A percentile compares a stretch with the other conserved stretches of the same genome.
These are phyloP conservation scores for Ochropleura plecta DNA, from an alignment of 2,888 invertebrate genomes.

Conservation along the genomic window DNA sequence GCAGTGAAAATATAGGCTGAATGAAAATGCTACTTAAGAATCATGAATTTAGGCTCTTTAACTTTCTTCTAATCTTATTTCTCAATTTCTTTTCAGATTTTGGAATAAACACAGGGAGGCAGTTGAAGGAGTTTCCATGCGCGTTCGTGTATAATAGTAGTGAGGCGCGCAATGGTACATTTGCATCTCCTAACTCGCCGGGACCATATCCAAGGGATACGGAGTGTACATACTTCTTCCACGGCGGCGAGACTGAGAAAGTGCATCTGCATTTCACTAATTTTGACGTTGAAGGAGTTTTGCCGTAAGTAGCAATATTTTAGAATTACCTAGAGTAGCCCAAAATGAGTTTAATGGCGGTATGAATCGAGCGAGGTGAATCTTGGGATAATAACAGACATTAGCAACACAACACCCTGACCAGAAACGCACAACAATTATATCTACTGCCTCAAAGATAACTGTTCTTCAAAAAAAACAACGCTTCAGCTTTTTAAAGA, in stretches of 20 bases:
- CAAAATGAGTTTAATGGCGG: neutral
- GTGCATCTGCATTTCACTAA: conserved; percentile 96
- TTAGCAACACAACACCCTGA: too few species aligned
- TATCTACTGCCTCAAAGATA: too few species aligned
- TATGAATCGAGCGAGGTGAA: neutral
- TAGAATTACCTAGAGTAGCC: neutral
- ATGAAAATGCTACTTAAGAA: too few species aligned
- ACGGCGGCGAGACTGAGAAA: conserved; percentile 94
- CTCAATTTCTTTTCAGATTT: conserved; percentile 92
- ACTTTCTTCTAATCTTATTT: neutral
- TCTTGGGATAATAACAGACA: too few species aligned
- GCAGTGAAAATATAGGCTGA: too few species aligned
- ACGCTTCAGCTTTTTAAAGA: too few species aligned
- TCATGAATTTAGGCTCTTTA: too few species aligned
- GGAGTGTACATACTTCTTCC: conserved; percentile 97
- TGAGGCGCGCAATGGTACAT: conserved; percentile 94
- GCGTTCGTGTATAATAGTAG: conserved; percentile 97
- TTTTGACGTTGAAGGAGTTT: conserved; percentile 98
- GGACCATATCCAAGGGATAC: conserved; percentile 97
- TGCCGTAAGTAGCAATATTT: conserved; percentile 93
- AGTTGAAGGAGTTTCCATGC: conserved; percentile 94
- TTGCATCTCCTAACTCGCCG: conserved; percentile 97
- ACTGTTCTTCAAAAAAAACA: too few species aligned
- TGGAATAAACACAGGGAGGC: conserved; percentile 95
- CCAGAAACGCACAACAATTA: too few species aligned